Conservation (phyloP, 2,888 invertebrate species). For the Dione juno region DNA sequence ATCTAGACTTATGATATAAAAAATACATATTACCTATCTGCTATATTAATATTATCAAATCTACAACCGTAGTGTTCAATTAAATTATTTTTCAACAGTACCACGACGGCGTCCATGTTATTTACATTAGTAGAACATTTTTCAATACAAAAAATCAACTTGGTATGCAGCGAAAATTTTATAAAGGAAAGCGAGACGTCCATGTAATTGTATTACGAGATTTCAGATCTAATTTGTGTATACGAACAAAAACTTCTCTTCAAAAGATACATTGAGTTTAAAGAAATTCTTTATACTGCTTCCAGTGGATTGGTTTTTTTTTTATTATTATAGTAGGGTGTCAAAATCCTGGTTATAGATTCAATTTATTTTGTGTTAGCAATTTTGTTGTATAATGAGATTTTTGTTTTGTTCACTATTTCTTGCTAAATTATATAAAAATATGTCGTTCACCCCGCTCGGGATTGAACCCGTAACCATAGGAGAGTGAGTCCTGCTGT, state of each 20-base stretch:
- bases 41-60: not conserved
- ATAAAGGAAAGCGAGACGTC: constrained; percentile 44
- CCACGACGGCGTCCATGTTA: not conserved
- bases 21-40: too few species aligned
- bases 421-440: too few species aligned
- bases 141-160: constrained; percentile 27
- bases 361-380: too few species aligned
- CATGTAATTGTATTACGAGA: constrained; percentile 45
- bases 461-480: too few species aligned
- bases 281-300: constrained; percentile 26
- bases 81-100: not conserved
- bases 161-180: constrained; percentile 43
- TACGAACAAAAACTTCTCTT: constrained; percentile 45
- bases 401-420: too few species aligned
- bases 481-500: too few species aligned
- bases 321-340: not conserved
- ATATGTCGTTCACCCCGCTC: too few species aligned
- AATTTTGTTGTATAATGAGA: too few species aligned
- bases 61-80: not conserved
- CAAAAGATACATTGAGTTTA: constrained; percentile 33
- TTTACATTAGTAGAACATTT: not conserved
- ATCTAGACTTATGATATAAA: too few species aligned
- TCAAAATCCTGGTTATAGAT: not conserved
- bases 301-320: not conserved
- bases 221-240: constrained; percentile 47